Conservation (phyloP, 2,888 invertebrate species). For the Lordiphosa fenestrarum region DNA sequence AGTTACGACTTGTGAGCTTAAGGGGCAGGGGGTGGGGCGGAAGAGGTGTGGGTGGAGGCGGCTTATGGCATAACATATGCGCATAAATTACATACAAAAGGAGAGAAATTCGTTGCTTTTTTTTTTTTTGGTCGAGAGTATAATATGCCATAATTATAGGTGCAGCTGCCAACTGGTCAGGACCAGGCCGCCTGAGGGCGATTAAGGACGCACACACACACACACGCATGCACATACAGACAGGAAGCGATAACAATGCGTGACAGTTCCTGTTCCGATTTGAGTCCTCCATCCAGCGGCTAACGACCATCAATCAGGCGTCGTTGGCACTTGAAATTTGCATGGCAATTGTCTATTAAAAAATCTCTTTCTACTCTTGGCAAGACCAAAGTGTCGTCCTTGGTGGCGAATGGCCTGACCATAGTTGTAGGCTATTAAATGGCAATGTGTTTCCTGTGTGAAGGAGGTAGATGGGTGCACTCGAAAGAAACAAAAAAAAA, state of each 20-base stretch:
- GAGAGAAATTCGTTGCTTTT: too few relatives aligned
- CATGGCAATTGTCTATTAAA: constrained; percentile 7
- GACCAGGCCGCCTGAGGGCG: background rate
- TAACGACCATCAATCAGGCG: constrained; percentile 1
- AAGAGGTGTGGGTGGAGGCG: too few relatives aligned
- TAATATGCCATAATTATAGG: constrained; percentile 29
- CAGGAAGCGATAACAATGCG: constrained; percentile 11
- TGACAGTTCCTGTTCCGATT: constrained; percentile 11
- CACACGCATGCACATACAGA: background rate
- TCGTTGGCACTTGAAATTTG: constrained; percentile 5
- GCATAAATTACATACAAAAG: constrained; percentile 31
- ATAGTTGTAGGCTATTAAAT: background rate
- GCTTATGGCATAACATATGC: constrained; percentile 38
- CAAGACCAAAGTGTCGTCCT: background rate
- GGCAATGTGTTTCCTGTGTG: background rate
- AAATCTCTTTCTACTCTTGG: background rate
- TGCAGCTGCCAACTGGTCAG: constrained; percentile 22
- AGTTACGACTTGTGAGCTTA: constrained; percentile 34
- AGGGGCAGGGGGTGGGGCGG: too few relatives aligned
- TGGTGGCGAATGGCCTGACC: background rate
- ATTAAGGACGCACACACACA: constrained; percentile 10
- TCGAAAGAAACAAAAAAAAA: too few relatives aligned
- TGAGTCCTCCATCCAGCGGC: background rate
- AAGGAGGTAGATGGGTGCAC: too few relatives aligned
- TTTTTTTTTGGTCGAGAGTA: constrained; percentile 3